Evolutionary conservation across 2,113 vertebrate genomes (phyloP).

Genomic region (Petrocephalus zakoni): DNA sequence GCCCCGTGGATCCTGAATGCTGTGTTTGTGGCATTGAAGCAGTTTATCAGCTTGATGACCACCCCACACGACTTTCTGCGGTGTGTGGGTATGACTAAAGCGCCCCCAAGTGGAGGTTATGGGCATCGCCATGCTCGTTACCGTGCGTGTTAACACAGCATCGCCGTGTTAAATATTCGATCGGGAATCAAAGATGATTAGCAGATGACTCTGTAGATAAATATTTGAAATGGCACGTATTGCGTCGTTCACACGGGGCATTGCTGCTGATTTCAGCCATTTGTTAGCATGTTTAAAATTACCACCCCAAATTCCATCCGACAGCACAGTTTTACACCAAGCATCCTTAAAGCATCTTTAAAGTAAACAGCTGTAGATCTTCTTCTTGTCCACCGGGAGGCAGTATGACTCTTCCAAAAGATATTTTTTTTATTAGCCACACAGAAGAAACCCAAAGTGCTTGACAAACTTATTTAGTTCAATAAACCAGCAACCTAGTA

Average conservation of each 20-base stretch:
- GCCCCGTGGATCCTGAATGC: background rate
- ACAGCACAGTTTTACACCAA: background rate
- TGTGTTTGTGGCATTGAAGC: background rate
- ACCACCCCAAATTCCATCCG: background rate
- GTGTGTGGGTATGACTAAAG: background rate
- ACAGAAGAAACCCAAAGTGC: background rate
- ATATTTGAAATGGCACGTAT: background rate
- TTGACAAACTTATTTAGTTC: background rate
- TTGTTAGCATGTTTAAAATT: background rate
- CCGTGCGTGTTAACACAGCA: background rate
- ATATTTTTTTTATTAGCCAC: background rate
- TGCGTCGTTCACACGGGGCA: background rate
- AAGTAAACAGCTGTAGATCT: background rate
- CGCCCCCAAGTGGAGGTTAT: background rate
- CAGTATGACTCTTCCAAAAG: conserved; percentile 11
- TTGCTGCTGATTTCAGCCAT: background rate
- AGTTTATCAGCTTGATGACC: background rate
- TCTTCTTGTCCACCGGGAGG: background rate
- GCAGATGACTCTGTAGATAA: background rate
- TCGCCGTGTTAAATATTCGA: background rate
- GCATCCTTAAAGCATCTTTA: background rate
- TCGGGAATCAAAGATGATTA: background rate
- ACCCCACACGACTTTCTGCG: background rate
- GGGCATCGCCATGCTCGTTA: background rate
- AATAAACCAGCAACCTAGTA: background rate